Evolutionary conservation across 2,888 invertebrate species (phyloP).

Genomic region (Deroplatys truncata): DNA sequence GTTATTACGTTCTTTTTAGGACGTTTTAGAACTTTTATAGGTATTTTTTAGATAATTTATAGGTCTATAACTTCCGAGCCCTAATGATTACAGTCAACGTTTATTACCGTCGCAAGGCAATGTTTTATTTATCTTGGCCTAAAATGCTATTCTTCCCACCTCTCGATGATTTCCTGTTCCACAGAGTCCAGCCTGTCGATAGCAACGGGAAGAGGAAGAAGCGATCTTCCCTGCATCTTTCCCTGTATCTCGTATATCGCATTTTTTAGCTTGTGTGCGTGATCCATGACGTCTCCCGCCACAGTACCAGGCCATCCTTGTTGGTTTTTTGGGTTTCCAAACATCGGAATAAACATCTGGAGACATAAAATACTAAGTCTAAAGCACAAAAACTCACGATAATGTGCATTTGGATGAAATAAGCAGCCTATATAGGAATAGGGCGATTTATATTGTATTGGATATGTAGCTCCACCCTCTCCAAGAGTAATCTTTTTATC

Average conservation of each 20-base stretch:
- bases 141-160: slow-evolving; percentile 37
- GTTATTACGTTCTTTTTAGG: too few relatives aligned
- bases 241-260: slow-evolving; percentile 73
- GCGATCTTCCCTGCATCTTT: slow-evolving; percentile 78
- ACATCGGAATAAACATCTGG: slow-evolving; percentile 63
- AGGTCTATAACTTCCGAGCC: too few relatives aligned
- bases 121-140: too few relatives aligned
- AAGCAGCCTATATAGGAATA: too few relatives aligned
- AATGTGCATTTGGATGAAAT: not conserved
- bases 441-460: too few relatives aligned
- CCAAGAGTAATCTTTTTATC: not conserved
- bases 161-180: slow-evolving; percentile 48
- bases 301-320: slow-evolving; percentile 70
- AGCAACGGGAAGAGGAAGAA: slow-evolving; percentile 80
- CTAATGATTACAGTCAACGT: too few relatives aligned
- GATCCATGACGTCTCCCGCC: slow-evolving; percentile 63
- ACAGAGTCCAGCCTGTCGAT: slow-evolving; percentile 63
- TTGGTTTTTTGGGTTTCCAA: slow-evolving; percentile 67
- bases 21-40: too few relatives aligned
- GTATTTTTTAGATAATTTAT: too few relatives aligned
- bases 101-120: too few relatives aligned
- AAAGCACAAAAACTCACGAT: not conserved
- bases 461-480: not conserved
- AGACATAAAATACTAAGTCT: not conserved
- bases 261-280: slow-evolving; percentile 64